Conservation (phyloP, 1,140 invertebrate genomes). For the Chrysopa pallens region DNA sequence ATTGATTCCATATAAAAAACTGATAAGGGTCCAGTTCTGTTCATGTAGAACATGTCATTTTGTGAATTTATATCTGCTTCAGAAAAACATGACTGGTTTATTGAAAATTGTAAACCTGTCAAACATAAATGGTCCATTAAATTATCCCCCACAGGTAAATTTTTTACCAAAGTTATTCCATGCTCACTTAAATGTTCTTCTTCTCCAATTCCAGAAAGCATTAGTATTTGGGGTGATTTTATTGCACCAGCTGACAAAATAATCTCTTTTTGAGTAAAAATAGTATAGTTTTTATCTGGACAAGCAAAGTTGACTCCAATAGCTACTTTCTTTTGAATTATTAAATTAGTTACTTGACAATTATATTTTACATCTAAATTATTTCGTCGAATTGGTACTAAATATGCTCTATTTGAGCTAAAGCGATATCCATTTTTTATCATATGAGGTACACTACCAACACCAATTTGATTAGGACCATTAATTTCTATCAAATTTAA, state of each 20-base stretch:
- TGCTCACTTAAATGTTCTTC: constrained; percentile 11
- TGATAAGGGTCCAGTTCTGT: constrained; percentile 25
- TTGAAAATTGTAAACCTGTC: constrained; percentile 12
- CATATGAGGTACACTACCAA: constrained; percentile 18
- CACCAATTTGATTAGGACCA: constrained; percentile 24
- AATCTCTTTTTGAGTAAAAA: constrained; percentile 36
- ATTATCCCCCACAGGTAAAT: constrained; percentile 22
- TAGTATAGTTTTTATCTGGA: constrained; percentile 25
- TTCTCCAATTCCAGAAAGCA: constrained; percentile 21
- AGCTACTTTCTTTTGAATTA: constrained; percentile 31
- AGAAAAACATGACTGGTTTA: too few species aligned
- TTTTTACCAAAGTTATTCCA: constrained; percentile 10
- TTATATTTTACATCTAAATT: constrained; percentile 51
- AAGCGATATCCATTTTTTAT: constrained; percentile 26
- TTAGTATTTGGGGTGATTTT: constrained; percentile 12
- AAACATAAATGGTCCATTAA: constrained; percentile 21
- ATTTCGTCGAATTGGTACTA: constrained; percentile 25
- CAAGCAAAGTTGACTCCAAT: constrained; percentile 34
- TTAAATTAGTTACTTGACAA: constrained; percentile 36
- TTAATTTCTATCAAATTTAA: constrained; percentile 31
- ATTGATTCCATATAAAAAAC: constrained; percentile 20
- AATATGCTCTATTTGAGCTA: constrained; percentile 32
- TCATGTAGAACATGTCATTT: too few species aligned
- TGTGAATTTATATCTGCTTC: too few species aligned
- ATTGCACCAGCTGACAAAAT: constrained; percentile 35